These are phyloP conservation scores for Gastracanthus pulcherrimus DNA, from an alignment of 2,888 invertebrate species.

Conservation along the genomic window DNA sequence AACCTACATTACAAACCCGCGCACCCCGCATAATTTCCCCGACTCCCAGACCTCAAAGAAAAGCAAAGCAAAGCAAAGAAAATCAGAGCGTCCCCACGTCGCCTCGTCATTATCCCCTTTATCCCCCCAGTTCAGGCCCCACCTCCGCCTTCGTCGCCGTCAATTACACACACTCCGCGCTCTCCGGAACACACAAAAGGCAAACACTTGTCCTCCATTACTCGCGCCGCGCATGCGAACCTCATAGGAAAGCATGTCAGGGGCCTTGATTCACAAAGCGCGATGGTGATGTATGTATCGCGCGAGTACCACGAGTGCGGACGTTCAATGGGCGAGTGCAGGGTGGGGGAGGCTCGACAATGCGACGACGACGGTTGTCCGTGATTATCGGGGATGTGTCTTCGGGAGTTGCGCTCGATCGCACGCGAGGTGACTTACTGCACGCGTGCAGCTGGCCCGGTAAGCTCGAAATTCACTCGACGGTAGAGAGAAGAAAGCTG, in stretches of 20 bases:
- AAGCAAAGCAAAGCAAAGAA: background rate
- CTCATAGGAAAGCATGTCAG: constrained; percentile 6
- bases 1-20: background rate
- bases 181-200: background rate
- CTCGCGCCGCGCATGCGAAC: background rate
- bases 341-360: background rate
- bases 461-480: constrained; percentile 25
- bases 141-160: background rate
- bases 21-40: too few relatives aligned
- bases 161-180: background rate
- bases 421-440: background rate
- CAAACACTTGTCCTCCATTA: background rate
- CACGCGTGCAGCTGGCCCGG: background rate
- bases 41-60: background rate
- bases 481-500: background rate
- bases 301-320: background rate
- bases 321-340: background rate
- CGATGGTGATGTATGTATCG: background rate
- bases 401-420: background rate
- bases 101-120: background rate
- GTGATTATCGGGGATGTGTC: background rate
- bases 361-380: background rate
- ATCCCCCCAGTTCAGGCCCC: background rate
- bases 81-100: background rate
- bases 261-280: constrained; percentile 3